phyloP scores from a whole-genome alignment of 23 tunicate species.

The Ciona savignyi region DNA sequence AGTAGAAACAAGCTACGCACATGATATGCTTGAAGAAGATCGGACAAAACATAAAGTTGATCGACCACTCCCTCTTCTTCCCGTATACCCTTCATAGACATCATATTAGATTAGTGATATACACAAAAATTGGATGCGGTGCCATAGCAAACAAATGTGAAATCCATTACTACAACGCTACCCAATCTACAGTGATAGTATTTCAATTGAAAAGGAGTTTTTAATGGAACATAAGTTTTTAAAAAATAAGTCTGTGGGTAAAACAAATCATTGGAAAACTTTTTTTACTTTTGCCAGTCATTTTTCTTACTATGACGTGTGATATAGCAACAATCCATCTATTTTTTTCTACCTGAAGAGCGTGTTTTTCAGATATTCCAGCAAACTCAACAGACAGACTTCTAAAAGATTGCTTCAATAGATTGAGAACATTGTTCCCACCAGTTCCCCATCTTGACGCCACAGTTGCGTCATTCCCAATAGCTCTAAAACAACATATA shows the following conservation, averaged over 20 bases:
- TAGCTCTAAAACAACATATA: conserved; percentile 29
- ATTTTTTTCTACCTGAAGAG: conserved; percentile 77
- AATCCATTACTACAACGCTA: too few species aligned
- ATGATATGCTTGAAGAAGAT: conserved; percentile 70
- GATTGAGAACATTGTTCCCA: conserved; percentile 36
- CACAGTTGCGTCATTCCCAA: conserved; percentile 64
- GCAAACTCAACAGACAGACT: conserved; percentile 74
- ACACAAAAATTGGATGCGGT: too few species aligned
- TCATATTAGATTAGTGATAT: conserved; percentile 1
- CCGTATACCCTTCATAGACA: conserved; percentile 49
- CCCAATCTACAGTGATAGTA: too few species aligned
- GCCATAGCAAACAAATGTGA: too few species aligned
- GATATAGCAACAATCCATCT: too few species aligned
- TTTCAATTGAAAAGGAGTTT: too few species aligned
- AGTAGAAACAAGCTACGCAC: conserved; percentile 15
- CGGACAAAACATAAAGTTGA: conserved; percentile 60
- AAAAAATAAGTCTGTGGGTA: too few species aligned
- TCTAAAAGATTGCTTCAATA: conserved; percentile 66
- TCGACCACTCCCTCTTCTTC: conserved; percentile 94
- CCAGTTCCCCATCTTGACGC: conserved; percentile 91
- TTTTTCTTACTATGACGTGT: too few species aligned
- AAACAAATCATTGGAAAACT: too few species aligned
- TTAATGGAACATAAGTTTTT: too few species aligned
- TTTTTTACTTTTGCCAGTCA: too few species aligned
- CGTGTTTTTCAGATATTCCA: conserved; percentile 67